Evolutionary conservation across 2,113 vertebrate species (phyloP).

Genomic region (Excalfactoria chinensis): DNA sequence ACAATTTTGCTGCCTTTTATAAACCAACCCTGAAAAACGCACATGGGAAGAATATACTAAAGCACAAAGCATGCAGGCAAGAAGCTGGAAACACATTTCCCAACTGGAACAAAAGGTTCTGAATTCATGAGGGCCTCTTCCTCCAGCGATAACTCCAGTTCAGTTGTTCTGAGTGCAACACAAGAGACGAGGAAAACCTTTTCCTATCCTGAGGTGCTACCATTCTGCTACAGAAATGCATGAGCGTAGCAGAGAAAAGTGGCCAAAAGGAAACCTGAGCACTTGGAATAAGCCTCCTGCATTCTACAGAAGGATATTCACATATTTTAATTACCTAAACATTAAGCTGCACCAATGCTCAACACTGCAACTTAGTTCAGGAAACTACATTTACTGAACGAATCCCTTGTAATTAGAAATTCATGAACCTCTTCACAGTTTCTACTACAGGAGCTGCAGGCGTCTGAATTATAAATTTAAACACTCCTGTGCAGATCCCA

Average conservation of each 20-base stretch:
- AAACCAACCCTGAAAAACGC: neutral
- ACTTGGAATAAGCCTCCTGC: neutral
- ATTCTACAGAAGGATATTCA: neutral
- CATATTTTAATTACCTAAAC: neutral
- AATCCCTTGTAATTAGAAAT: conserved; percentile 27
- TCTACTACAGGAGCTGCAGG: conserved; percentile 12
- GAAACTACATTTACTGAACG: conserved; percentile 36
- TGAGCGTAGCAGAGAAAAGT: neutral
- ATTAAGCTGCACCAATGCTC: neutral
- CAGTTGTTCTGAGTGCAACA: neutral
- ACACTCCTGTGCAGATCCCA: neutral
- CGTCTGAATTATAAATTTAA: conserved; percentile 48
- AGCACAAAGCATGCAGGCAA: neutral
- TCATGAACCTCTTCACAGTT: conserved; percentile 20
- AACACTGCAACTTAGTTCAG: neutral
- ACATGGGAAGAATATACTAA: neutral
- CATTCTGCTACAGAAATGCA: neutral
- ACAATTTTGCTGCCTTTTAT: neutral
- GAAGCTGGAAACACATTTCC: neutral
- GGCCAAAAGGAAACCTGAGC: neutral
- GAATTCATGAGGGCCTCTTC: conserved; percentile 7
- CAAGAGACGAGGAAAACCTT: neutral
- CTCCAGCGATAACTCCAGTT: neutral
- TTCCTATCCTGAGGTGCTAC: neutral
- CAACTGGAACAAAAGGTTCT: neutral